Conservation (phyloP, 92 coral and sea anemone genomes). For the Palythoa grandiflora region DNA sequence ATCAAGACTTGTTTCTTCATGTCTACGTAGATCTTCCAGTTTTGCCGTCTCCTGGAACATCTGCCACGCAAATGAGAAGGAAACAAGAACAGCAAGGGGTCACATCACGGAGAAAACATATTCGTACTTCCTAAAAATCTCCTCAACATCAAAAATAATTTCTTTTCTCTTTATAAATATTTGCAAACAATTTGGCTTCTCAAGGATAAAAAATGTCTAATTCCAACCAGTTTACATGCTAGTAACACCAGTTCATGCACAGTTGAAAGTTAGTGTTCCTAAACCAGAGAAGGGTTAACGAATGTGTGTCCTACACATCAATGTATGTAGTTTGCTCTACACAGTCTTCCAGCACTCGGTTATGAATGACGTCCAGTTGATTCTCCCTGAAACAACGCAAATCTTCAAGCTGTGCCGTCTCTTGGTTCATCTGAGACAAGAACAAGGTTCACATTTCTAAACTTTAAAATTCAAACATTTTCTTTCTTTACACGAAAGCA, state of each 20-base stretch:
- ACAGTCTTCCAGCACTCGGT: conserved; percentile 53
- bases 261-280: background rate
- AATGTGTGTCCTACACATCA: conserved; percentile 43
- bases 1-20: conserved; percentile 44
- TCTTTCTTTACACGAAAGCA: background rate
- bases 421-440: conserved; percentile 51
- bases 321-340: conserved; percentile 35
- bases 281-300: conserved; percentile 3
- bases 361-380: conserved; percentile 43
- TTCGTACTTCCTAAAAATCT: conserved; percentile 2
- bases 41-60: conserved; percentile 49
- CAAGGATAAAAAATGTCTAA: conserved; percentile 14
- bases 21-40: conserved; percentile 39
- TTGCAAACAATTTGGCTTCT: background rate
- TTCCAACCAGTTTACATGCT: background rate
- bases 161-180: conserved; percentile 36
- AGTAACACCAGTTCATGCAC: conserved; percentile 11
- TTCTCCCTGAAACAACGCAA: conserved; percentile 28
- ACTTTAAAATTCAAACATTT: background rate
- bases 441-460: conserved; percentile 44
- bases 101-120: conserved; percentile 26
- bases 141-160: conserved; percentile 32
- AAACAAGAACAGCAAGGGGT: conserved; percentile 38
- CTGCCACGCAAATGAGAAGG: conserved; percentile 46
- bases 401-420: conserved; percentile 27